A percentile compares a stretch with the other conserved stretches of the same genome.
Evolutionary conservation across 2,888 invertebrate genomes (phyloP).

Genomic region (Aphelenchoides bicaudatus): DNA sequence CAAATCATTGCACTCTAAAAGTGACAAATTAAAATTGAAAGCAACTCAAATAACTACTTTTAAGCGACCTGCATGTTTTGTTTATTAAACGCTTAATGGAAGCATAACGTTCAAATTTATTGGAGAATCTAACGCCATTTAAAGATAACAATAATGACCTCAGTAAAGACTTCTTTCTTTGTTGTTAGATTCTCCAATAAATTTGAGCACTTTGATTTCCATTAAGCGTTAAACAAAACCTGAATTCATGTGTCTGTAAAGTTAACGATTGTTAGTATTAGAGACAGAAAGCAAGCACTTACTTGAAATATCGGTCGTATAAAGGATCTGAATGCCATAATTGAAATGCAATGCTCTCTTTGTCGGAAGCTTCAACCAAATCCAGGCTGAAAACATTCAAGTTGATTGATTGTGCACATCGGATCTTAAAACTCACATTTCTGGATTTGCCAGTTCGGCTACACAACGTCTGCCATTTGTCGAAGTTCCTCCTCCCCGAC

Average conservation of each 20-base stretch:
- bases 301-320: slow-evolving; percentile 35
- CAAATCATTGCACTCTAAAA: slow-evolving; percentile 39
- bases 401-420: no score
- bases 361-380: slow-evolving; percentile 27
- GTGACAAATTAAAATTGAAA: neutral
- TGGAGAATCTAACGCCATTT: neutral
- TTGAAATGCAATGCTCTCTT: slow-evolving; percentile 34
- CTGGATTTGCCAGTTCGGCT: slow-evolving; percentile 25
- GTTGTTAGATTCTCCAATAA: no score
- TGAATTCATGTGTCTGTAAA: no score
- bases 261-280: no score
- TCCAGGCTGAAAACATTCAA: no score
- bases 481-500: slow-evolving; percentile 18
- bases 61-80: slow-evolving; percentile 18
- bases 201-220: no score
- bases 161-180: no score
- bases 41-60: slow-evolving; percentile 13
- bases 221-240: no score
- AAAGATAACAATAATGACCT: no score
- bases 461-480: slow-evolving; percentile 10
- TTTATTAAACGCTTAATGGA: neutral
- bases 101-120: no score
- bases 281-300: no score
- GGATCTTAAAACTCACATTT: no score
- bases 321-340: slow-evolving; percentile 36